Evolutionary conservation across 2,113 vertebrate genomes (phyloP).

Genomic region (Pimephales promelas): DNA sequence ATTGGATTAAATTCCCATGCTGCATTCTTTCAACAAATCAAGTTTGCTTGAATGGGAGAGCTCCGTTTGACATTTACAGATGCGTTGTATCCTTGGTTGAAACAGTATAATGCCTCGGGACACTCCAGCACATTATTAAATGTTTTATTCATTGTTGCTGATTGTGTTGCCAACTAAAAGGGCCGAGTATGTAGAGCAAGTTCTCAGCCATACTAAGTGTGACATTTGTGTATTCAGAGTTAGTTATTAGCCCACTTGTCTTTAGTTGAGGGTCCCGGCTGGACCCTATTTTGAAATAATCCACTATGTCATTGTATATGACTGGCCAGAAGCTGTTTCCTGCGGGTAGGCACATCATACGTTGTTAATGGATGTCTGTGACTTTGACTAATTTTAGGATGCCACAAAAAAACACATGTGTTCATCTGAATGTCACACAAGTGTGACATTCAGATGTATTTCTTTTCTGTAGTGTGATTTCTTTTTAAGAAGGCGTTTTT

Average conservation of each 20-base stretch:
- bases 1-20: conserved; percentile 26
- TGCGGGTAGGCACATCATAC: not conserved
- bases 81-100: conserved; percentile 5
- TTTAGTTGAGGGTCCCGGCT: not conserved
- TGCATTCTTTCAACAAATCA: conserved; percentile 16
- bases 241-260: conserved; percentile 14
- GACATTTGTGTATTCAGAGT: conserved; percentile 26
- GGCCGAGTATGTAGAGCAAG: not conserved
- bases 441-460: not conserved
- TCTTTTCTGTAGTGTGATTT: not conserved
- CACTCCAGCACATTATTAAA: conserved; percentile 1
- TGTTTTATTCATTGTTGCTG: conserved; percentile 24
- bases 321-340: not conserved
- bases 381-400: not conserved
- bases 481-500: not conserved
- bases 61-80: conserved; percentile 21
- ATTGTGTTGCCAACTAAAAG: not conserved
- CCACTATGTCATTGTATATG: not conserved
- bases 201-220: not conserved
- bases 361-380: not conserved
- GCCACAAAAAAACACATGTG: not conserved
- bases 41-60: conserved; percentile 8
- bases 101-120: not conserved
- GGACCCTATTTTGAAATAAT: not conserved
- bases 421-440: no score